Base-by-base conservation (phyloP, 2,888 invertebrate species). In the Stegana nigrithorax region DNA sequence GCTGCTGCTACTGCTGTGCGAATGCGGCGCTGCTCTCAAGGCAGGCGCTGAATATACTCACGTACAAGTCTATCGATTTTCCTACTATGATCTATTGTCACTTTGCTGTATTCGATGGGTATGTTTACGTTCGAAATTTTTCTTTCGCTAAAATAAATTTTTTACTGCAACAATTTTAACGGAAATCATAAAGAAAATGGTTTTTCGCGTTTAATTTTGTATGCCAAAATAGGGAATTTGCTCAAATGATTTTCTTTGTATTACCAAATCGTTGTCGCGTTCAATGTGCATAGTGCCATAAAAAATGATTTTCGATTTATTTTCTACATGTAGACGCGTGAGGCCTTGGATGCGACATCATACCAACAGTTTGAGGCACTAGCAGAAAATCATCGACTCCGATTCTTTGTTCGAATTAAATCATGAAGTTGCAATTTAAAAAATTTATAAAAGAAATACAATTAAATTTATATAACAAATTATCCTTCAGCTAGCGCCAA, bases 11-110 rank as follows among this genome's bases (percentile, higher is more conserved):
- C 45, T 55, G 65, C n/a, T n/a, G n/a, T n/a, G n/a, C n/a, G n/a
- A n/a, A n/a, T n/a, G n/a, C n/a, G n/a, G n/a, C n/a, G n/a, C n/a
- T n/a, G n/a, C 61, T 67, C 71, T 69, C 68, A 68, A 65, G 65
- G 45, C 51, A 57, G 64, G 58, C 58, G 66, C 67, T 62, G 47
- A 50, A 68, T 72, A 72, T 69, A 68, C 73, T 73, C 73, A n/a
- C n/a, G n/a, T n/a, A n/a, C n/a, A 70, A 70, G 73, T 60, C 68
- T 80, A 82, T 82, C 72, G 83, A 83, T 81, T 82, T 82, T 82
- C 66, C 69, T 68, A 27, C 53, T 36, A 55, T 19, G 6, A 36
- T 32, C 21, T 71, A 65, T 64, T 59, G 55, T 47, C n/a, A 5
- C n/a, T 5, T 42, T 42, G 5, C 6, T 8, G 32, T 6, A 32